Evolutionary conservation across 2,113 vertebrate species (phyloP), one percentile per base, ranked within the genome.

Genomic region (Rallus limicola): DNA sequence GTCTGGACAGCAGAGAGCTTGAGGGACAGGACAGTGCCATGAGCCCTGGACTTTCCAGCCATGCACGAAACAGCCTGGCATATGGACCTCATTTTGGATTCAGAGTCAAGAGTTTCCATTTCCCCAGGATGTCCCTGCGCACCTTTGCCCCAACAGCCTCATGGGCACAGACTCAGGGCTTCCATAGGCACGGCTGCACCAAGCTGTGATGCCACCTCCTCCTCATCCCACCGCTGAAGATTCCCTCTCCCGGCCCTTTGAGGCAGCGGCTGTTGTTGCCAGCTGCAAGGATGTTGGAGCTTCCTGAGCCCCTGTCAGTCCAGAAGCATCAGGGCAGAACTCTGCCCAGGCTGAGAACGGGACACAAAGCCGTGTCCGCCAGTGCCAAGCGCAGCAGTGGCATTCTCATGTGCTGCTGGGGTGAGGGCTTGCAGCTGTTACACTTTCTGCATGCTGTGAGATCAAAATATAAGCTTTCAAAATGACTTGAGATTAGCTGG

Each of bases 151-250:
- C 76, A n/a, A 29, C 62, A 82, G 40, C 52, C 29, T 46, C 38
- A 19, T 0, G 0, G 25, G 24, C 7, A 6, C 17, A 31, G 33
- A 31, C 53, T 72, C 8, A 6, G 34, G 36, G 53, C 58, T 83
- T 42, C 48, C 10, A 4, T 0, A 1, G 28, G 48, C 31, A 81
- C 2, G 5, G 50, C 20, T 38, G 50, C 34, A n/a, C 23, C 59
- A 52, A 15, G 64, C 40, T 82, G 48, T 1, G 0, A 3, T 18
- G 29, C 5, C 10, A 31, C 10, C 10, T 28, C 26, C 46, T 53
- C 38, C 42, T 29, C 0, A 0, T 11, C 56, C 38, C 0, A 0
- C 44, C 24, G 11, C 52, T 34, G 25, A 34, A 80, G 20, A 12
- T 82, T 17, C 25, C 18, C 38, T 77, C 31, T 77, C 23, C 29